Percentiles rank a stretch among this genome's conserved stretches.
phyloP scores from a whole-genome alignment of 1,140 invertebrate genomes.

The Diorhabda carinulata region DNA sequence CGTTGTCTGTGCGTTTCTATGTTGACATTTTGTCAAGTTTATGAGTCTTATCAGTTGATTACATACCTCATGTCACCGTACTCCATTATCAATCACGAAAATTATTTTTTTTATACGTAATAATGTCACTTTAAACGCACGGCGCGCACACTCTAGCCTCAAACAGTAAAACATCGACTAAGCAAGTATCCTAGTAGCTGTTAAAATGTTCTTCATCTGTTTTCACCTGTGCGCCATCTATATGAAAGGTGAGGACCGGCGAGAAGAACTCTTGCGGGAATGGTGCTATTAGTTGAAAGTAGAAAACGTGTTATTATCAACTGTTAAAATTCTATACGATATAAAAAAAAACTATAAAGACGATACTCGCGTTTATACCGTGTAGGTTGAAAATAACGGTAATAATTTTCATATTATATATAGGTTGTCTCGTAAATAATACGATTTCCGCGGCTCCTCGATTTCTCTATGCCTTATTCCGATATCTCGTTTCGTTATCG shows the following conservation, averaged over 20 bases:
- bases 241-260: constrained; percentile 18
- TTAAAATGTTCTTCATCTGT: constrained; percentile 33
- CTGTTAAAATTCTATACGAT: background rate
- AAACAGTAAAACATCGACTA: constrained; percentile 46
- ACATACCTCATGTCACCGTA: constrained; percentile 4
- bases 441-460: too few species aligned
- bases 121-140: constrained; percentile 17
- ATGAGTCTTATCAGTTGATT: constrained; percentile 10
- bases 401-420: too few species aligned
- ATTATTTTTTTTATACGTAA: background rate
- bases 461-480: too few species aligned
- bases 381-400: too few species aligned
- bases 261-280: constrained; percentile 3
- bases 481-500: too few species aligned
- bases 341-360: too few species aligned
- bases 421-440: too few species aligned
- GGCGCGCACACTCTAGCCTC: constrained; percentile 31
- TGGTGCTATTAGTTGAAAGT: background rate
- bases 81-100: background rate
- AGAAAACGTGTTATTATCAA: background rate
- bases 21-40: constrained; percentile 6
- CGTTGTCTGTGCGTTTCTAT: background rate
- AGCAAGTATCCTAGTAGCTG: constrained; percentile 36
- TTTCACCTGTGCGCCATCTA: constrained; percentile 43
- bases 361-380: too few species aligned